These are phyloP conservation scores for Morinoia aosen DNA, from an alignment of 2,888 invertebrate species.

Conservation along the genomic window DNA sequence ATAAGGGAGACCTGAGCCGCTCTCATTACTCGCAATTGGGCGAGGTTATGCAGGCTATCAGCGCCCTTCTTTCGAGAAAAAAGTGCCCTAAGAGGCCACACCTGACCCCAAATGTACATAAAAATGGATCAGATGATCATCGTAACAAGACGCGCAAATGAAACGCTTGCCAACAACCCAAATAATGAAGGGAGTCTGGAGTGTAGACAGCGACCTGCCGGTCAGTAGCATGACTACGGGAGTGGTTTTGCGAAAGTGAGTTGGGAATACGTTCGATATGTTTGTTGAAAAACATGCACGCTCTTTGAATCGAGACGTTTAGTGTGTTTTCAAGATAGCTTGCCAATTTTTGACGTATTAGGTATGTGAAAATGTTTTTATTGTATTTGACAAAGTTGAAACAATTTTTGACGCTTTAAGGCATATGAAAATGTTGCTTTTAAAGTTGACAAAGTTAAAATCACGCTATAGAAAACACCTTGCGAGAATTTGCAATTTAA, in stretches of 20 bases:
- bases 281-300: background rate
- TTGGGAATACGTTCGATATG: background rate
- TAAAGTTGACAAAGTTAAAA: no score
- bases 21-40: constrained; percentile 23
- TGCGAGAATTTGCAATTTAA: no score
- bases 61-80: background rate
- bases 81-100: background rate
- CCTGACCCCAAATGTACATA: background rate
- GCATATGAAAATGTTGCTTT: background rate
- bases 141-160: background rate
- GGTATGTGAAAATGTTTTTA: background rate
- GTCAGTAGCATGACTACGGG: background rate
- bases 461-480: no score
- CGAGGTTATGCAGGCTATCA: background rate
- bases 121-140: background rate
- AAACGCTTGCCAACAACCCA: background rate
- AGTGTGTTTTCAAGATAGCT: no score
- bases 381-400: background rate
- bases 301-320: no score
- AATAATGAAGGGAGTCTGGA: background rate
- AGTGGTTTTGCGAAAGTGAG: background rate
- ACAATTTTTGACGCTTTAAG: background rate
- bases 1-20: background rate
- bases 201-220: background rate
- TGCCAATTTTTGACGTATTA: background rate